Base-by-base conservation (phyloP, 1,140 invertebrate species). In the Spodoptera litura region DNA sequence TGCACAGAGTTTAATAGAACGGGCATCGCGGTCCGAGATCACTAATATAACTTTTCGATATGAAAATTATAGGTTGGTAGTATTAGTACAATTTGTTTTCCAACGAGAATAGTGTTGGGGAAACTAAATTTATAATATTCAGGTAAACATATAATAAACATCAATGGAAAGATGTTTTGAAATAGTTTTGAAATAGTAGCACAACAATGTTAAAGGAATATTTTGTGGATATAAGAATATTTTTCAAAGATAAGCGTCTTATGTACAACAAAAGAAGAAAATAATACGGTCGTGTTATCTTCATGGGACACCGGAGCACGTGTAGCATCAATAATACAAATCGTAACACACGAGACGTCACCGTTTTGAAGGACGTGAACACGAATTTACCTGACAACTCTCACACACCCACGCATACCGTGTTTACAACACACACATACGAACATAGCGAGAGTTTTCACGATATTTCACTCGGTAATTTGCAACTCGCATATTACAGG, bases 281-380 rank as follows among this genome's bases (percentile, higher is more conserved):
- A 61, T 61, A 61, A 61, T 44, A 61, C 13, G 58, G 58, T 4
- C 25, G 31, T 13, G 27, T 61, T 64, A 64, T 20, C 38, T 53
- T 68, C 44, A 68, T 25, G 49, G 49, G 11, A 52, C 4, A 10
- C 62, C 4, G 12, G 11, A 52, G 11, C 64, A 68, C 49, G 49
- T 68, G 64, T 68, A 68, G 12, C 64, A 51, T 68, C 64, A 68
- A 68, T 53, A 68, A 68, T 53, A 68, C 58, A 59, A 59, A 59
- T 59, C 25, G 25, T 59, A 59, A 59, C 58, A 59, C 20, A 12
- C 58, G 15, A 44, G 38, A 59, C 64, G 64, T 53, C 64, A 53
- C 11, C 35, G 62, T 10, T 25, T 20, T 13, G 49, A 68, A 68
- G 25, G 64, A 68, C 20, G 25, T 27, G 64, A 51, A 51, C 49